Conservation (phyloP, 2,888 invertebrate genomes). For the Agapostemon virescens region DNA sequence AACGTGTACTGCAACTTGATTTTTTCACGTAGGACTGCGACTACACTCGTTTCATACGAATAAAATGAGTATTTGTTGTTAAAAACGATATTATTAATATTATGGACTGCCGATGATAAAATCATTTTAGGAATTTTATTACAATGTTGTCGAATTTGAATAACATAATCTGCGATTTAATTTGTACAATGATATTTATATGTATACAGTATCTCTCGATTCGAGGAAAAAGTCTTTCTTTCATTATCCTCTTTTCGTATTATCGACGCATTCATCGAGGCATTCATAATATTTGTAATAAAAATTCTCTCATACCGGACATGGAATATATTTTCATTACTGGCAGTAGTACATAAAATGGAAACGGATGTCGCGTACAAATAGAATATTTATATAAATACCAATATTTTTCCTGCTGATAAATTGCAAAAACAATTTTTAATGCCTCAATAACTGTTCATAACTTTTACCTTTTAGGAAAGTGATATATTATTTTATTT, state of each 20-base stretch:
- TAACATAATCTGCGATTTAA: not conserved
- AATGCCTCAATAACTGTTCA: not conserved
- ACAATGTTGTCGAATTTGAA: not conserved
- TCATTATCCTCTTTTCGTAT: not conserved
- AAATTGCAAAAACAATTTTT: not conserved
- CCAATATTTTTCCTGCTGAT: not conserved
- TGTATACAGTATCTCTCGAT: not conserved
- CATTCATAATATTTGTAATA: not conserved
- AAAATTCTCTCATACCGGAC: not conserved
- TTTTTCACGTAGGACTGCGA: not conserved
- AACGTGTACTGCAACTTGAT: not conserved
- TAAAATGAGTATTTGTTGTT: not conserved
- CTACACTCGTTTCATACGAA: not conserved
- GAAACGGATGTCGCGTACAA: not conserved
- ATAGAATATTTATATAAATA: not conserved
- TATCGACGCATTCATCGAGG: not conserved
- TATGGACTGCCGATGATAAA: too few species aligned
- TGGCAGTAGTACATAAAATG: not conserved
- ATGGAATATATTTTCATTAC: not conserved
- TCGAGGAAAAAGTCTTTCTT: not conserved
- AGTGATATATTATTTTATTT: too few species aligned
- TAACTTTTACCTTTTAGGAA: not conserved
- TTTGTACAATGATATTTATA: not conserved
- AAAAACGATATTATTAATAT: not conserved
- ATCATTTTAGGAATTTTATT: not conserved